These are phyloP conservation scores for Lepidochrysops patricia DNA, from an alignment of 2,888 invertebrate genomes.

Conservation along the genomic window DNA sequence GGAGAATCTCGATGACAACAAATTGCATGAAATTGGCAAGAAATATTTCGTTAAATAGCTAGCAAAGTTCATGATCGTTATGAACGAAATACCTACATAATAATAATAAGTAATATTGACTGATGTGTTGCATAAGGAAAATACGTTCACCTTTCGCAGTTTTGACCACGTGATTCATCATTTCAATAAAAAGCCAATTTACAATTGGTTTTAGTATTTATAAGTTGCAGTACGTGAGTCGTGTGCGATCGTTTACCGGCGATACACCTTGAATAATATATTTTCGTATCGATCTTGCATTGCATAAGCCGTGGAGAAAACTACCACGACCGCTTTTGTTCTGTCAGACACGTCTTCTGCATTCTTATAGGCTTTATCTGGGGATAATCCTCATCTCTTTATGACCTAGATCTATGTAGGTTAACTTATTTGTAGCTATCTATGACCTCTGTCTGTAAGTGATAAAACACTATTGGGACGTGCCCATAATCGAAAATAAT, in stretches of 20 bases:
- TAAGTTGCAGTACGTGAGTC: neutral
- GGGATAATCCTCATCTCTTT: no score
- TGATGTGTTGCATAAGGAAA: neutral
- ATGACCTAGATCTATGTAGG: no score
- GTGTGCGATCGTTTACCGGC: conserved; percentile 8
- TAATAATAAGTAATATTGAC: neutral
- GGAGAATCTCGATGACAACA: no score
- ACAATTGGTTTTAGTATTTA: conserved; percentile 6
- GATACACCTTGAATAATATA: conserved; percentile 1
- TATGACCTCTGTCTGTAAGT: no score
- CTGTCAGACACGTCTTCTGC: neutral
- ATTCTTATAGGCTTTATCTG: neutral
- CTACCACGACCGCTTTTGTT: neutral
- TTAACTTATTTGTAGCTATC: no score
- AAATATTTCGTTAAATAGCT: no score
- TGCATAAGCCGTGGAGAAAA: conserved; percentile 6
- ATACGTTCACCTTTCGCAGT: neutral
- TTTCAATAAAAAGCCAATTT: conserved; percentile 1
- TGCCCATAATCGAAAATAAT: no score
- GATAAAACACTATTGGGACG: no score
- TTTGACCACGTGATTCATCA: neutral
- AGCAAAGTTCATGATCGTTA: no score
- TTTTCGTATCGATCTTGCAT: conserved; percentile 4
- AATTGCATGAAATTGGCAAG: no score
- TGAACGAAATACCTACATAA: no score